phyloP scores from a whole-genome alignment of 2,797 vertebrate genomes.

The Macrochelys suwanniensis region DNA sequence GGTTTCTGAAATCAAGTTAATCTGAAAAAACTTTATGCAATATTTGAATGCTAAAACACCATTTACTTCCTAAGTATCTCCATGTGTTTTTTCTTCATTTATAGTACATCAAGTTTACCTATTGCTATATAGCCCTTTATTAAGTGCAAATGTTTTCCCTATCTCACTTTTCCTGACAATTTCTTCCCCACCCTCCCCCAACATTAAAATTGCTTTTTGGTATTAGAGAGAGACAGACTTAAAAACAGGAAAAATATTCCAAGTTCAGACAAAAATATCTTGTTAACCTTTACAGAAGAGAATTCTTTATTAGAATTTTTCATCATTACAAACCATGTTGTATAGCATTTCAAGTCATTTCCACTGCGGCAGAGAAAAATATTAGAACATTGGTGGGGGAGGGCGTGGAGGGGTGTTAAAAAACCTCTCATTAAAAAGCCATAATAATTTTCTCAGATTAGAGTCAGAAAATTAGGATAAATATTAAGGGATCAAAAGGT shows the following conservation, averaged over 20 bases:
- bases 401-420: background rate
- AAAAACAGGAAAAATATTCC: slow-evolving; percentile 1
- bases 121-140: background rate
- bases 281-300: slow-evolving; percentile 40
- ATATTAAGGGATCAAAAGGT: slow-evolving; percentile 41
- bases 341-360: background rate
- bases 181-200: no score
- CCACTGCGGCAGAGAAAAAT: background rate
- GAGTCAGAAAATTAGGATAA: slow-evolving; percentile 20
- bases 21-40: background rate
- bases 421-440: slow-evolving; percentile 25
- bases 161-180: background rate
- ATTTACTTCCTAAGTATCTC: background rate
- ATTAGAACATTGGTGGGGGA: background rate
- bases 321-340: slow-evolving; percentile 57
- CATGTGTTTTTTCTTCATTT: background rate
- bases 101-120: background rate
- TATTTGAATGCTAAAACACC: background rate
- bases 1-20: background rate
- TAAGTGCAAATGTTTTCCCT: background rate
- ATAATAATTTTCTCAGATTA: slow-evolving; percentile 36
- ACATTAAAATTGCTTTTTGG: background rate
- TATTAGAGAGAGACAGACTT: background rate
- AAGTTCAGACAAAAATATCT: slow-evolving; percentile 50
- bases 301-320: slow-evolving; percentile 22